Conservation (phyloP, 2,113 vertebrate genomes). For the Ovibos moschatus region DNA sequence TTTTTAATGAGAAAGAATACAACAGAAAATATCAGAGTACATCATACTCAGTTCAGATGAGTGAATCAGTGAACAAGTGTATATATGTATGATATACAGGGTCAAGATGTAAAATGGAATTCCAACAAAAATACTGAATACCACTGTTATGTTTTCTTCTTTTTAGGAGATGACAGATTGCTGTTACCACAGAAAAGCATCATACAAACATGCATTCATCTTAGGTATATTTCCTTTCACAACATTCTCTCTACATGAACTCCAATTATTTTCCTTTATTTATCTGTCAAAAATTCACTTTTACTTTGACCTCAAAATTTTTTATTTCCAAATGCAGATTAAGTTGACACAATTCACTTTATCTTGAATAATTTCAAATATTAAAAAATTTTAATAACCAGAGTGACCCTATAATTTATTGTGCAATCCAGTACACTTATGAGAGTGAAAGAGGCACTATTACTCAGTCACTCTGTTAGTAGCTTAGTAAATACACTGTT, state of each 20-base stretch:
- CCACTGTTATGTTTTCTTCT: background rate
- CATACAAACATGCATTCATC: background rate
- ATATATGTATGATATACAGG: background rate
- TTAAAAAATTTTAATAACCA: slow-evolving; percentile 9
- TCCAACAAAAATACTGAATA: background rate
- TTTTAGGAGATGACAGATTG: background rate
- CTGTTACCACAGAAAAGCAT: background rate
- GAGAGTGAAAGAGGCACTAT: background rate
- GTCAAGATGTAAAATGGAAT: background rate
- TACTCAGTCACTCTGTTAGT: background rate
- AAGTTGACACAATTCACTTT: background rate
- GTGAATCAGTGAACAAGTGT: background rate
- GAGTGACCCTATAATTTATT: background rate
- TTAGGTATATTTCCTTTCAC: background rate
- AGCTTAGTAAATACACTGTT: background rate
- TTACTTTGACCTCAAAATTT: background rate
- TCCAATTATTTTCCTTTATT: background rate
- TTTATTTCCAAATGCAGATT: background rate
- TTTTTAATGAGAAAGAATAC: slow-evolving; percentile 25
- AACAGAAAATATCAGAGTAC: background rate
- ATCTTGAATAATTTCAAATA: background rate
- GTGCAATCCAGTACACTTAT: background rate
- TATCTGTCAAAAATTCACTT: background rate
- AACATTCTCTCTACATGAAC: background rate
- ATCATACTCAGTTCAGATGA: background rate